Evolutionary conservation across 2,113 vertebrate genomes (phyloP).

Genomic region (Lophochroa leadbeateri): DNA sequence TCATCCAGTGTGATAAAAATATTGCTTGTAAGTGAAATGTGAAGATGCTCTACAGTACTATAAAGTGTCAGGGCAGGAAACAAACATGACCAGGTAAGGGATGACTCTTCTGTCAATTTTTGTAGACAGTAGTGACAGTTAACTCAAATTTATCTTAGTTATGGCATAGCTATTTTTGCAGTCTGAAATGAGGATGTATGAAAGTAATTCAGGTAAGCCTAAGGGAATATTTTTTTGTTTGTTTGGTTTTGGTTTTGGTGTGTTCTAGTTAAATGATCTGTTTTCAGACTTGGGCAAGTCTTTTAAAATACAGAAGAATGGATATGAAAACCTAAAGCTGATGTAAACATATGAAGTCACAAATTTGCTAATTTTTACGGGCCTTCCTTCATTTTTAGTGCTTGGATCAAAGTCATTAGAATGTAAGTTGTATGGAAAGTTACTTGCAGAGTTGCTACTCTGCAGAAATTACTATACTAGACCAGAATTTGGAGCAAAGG

Average conservation of each 20-base stretch:
- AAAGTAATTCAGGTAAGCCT: neutral
- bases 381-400: neutral
- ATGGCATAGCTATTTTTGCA: neutral
- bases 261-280: neutral
- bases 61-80: neutral
- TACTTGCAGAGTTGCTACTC: neutral
- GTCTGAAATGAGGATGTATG: neutral
- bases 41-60: neutral
- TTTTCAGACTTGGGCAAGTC: neutral
- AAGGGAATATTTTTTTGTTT: neutral
- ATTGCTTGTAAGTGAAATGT: neutral
- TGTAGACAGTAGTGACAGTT: neutral
- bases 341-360: neutral
- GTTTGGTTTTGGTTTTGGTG: neutral
- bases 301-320: neutral
- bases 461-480: neutral
- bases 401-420: neutral
- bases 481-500: neutral
- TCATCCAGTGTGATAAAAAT: neutral
- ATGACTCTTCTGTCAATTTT: neutral
- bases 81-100: neutral
- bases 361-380: neutral
- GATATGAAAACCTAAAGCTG: neutral
- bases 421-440: neutral
- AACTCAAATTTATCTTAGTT: neutral